A percentile compares a stretch with the other conserved stretches of the same genome.
phyloP scores from a whole-genome alignment of 1,140 invertebrate genomes.

The Ceratina japonica region DNA sequence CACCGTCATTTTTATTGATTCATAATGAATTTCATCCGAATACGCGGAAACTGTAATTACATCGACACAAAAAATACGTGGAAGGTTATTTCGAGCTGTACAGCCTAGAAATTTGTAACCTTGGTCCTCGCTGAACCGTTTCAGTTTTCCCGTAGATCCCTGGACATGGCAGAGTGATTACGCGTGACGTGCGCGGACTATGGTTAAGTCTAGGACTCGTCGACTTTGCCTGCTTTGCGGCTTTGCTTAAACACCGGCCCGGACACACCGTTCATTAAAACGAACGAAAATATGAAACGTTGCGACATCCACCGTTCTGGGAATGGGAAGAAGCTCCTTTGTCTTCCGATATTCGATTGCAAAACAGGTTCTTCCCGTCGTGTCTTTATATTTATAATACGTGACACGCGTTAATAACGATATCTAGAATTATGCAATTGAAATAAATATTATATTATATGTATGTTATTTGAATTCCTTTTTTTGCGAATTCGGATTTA shows the following conservation, averaged over 20 bases:
- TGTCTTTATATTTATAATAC: too few species aligned
- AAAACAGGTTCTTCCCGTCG: too few species aligned
- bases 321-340: slow-evolving; percentile 11
- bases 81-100: slow-evolving; percentile 2
- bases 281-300: slow-evolving; percentile 27
- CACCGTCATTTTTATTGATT: too few species aligned
- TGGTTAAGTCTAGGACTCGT: slow-evolving; percentile 55
- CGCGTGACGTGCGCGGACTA: slow-evolving; percentile 57
- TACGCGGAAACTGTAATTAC: slow-evolving; percentile 17
- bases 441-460: too few species aligned
- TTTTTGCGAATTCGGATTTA: too few species aligned
- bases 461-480: too few species aligned
- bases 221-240: slow-evolving; percentile 43
- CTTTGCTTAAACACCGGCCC: slow-evolving; percentile 30
- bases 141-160: slow-evolving; percentile 48
- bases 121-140: slow-evolving; percentile 12
- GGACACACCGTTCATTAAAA: slow-evolving; percentile 51
- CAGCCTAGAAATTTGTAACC: background rate
- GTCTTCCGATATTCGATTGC: too few species aligned
- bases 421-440: too few species aligned
- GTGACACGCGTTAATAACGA: too few species aligned
- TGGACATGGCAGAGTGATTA: slow-evolving; percentile 36
- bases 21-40: too few species aligned
- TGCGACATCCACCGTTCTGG: slow-evolving; percentile 44
- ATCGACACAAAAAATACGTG: background rate